Conservation (phyloP, 1,140 invertebrate genomes). For the Medauroidea extradentata region DNA sequence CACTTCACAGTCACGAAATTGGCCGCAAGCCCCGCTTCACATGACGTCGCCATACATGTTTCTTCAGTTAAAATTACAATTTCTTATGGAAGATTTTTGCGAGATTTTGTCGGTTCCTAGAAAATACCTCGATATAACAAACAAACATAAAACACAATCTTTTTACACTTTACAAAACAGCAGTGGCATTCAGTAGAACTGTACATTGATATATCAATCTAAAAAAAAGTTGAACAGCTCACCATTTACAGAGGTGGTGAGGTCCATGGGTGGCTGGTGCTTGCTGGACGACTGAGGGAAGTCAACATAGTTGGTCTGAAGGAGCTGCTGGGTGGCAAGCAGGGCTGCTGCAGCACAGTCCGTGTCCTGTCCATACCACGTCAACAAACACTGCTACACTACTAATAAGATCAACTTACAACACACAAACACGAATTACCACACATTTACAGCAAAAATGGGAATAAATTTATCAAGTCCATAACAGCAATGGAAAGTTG, state of each 20-base stretch:
- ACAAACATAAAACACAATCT: background rate
- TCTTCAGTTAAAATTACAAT: too few species aligned
- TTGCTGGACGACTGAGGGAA: background rate
- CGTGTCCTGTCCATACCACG: slow-evolving; percentile 10
- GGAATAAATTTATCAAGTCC: background rate
- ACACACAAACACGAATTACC: too few species aligned
- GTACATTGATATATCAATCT: background rate
- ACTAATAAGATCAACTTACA: too few species aligned
- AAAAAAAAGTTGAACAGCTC: background rate
- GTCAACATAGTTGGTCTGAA: slow-evolving; percentile 14
- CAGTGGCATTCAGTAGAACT: background rate
- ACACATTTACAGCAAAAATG: background rate
- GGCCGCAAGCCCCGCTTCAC: too few species aligned
- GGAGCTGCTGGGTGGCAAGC: slow-evolving; percentile 16
- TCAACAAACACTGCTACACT: background rate
- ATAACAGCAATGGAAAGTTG: too few species aligned
- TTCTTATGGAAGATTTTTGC: too few species aligned
- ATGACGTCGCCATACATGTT: too few species aligned
- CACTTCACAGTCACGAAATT: too few species aligned
- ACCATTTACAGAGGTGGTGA: background rate
- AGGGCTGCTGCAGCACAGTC: slow-evolving; percentile 18
- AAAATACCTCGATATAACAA: too few species aligned
- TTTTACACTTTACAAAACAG: background rate
- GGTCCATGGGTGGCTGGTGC: background rate
- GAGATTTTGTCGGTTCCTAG: too few species aligned